Evolutionary conservation across 2,888 invertebrate genomes (phyloP), one percentile per base, ranked within the genome.

Genomic region (Lycaena phlaeas): DNA sequence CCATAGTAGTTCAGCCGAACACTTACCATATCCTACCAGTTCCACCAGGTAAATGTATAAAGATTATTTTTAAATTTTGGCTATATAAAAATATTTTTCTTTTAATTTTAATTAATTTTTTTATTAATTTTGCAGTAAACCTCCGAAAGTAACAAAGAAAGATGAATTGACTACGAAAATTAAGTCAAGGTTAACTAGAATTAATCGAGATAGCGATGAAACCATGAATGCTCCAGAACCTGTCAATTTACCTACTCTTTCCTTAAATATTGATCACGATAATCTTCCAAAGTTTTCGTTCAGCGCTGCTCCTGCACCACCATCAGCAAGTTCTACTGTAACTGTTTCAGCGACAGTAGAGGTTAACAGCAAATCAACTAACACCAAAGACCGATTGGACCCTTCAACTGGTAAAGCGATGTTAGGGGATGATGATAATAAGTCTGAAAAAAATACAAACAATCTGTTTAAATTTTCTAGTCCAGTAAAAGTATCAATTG

Each of bases 1-100:
- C 1, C 85, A 86, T 28, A 86, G 81, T 54, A 86, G 72, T 77
- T 79, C 52, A 52, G 67, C 50, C 29, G 68, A 54, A 52, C 69
- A 55, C 53, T 51, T 39, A 45, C 66, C 55, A 30, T 70, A 64
- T 64, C 58, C 61, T 56, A 17, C 6, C 9, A 34, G n/a, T 14
- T n/a, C 37, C 5, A 26, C 14, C 28, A 25, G 42, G 44, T 45
- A 42, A 11, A 17, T 10, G 7, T 14, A 15, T 14, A 7, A 27
- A 7, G 7, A 11, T 7, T n/a, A 2, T 11, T 25, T 4, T 27
- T 9, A 5, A 26, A 25, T 30, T 36, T n/a, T n/a, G n/a, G n/a
- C n/a, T n/a, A n/a, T 39, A 22, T 27, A 4, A 7, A 31, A 17
- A 31, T 31, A 17, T 31, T 15, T 7, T 17, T 31, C 15, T 9